Evolutionary conservation across 2,113 vertebrate species (phyloP).

Genomic region (Chionomys nivalis): DNA sequence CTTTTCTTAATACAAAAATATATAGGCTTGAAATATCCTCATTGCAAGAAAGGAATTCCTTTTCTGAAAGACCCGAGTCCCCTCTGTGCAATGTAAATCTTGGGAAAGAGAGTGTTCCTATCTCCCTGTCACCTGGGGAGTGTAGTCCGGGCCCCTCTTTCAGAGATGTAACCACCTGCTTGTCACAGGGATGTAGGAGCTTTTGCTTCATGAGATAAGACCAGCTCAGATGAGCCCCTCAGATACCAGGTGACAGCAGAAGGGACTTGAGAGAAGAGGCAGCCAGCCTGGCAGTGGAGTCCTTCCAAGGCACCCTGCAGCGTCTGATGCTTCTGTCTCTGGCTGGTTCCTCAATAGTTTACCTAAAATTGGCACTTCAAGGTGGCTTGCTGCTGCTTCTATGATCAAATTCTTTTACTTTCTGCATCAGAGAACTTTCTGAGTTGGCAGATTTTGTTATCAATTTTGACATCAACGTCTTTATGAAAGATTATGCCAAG

Average conservation of each 20-base stretch:
- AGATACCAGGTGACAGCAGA: neutral
- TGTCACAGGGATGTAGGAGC: neutral
- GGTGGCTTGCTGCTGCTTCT: neutral
- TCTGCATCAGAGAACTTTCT: neutral
- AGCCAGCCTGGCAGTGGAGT: neutral
- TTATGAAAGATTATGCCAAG: neutral
- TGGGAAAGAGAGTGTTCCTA: no score
- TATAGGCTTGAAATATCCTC: neutral
- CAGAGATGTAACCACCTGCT: neutral
- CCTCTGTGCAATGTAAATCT: neutral
- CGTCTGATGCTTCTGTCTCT: neutral
- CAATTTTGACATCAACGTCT: neutral
- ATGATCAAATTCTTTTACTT: neutral
- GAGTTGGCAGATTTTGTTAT: neutral
- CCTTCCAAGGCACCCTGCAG: neutral
- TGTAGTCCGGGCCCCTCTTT: neutral
- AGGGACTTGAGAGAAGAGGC: no score
- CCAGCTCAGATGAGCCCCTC: neutral
- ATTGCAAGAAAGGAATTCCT: neutral
- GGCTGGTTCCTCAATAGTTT: neutral
- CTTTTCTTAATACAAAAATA: neutral
- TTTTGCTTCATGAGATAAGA: neutral
- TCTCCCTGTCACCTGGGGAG: neutral
- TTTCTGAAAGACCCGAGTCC: neutral
- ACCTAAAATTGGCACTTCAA: neutral